phyloP scores from a whole-genome alignment of 2,113 vertebrate species.

The Hyperopisus bebe region DNA sequence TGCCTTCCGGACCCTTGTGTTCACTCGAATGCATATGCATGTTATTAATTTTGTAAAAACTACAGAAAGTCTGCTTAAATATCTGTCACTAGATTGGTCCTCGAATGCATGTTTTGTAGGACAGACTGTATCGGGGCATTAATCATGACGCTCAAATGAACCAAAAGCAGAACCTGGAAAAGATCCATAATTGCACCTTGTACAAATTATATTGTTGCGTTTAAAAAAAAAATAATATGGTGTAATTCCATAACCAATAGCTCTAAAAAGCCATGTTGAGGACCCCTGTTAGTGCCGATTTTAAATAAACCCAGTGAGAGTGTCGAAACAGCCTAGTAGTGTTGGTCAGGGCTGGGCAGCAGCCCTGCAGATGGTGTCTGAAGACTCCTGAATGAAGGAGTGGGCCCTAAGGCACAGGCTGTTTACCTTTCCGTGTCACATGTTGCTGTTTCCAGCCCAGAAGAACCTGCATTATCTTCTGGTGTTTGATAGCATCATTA shows the following conservation, averaged over 20 bases:
- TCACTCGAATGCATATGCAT: not conserved
- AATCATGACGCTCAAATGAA: not conserved
- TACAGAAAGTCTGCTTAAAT: not conserved
- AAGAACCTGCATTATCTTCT: constrained; percentile 80
- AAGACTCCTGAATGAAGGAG: not conserved
- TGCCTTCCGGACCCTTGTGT: not conserved
- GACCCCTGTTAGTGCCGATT: not conserved
- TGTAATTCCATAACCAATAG: not conserved
- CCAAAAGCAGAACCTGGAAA: not conserved
- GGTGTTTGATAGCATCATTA: constrained; percentile 81
- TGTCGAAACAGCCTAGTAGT: not conserved
- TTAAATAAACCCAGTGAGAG: not conserved
- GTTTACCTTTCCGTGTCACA: not conserved
- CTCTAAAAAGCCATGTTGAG: not conserved
- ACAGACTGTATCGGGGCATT: not conserved
- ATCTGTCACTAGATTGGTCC: not conserved
- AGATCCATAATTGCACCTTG: not conserved
- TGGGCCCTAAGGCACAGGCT: not conserved
- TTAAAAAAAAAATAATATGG: not conserved
- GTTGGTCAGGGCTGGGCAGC: not conserved
- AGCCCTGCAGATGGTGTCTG: not conserved
- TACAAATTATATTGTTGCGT: not conserved
- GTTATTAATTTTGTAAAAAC: not conserved
- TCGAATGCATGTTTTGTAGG: not conserved
- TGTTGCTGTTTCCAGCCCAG: constrained; percentile 60